phyloP scores from a whole-genome alignment of 2,113 vertebrate genomes.

The Poeciliopsis turrubarensis region DNA sequence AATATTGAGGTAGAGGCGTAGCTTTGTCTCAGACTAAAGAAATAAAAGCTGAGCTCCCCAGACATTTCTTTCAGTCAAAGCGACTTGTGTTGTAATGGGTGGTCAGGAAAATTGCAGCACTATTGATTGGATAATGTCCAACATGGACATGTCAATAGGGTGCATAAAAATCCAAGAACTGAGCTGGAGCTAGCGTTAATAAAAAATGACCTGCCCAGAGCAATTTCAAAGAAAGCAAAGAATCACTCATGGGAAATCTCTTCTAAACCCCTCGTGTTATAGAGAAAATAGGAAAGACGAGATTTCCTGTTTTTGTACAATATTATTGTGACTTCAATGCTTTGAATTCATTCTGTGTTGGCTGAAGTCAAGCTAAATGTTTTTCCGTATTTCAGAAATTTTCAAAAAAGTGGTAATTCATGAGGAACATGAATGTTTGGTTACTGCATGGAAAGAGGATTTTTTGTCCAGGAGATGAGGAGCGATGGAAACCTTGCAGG shows the following conservation, averaged over 20 bases:
- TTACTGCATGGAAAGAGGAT: conserved; percentile 23
- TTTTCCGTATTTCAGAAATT: conserved; percentile 32
- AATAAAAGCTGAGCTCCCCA: conserved; percentile 11
- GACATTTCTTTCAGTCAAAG: conserved; percentile 69
- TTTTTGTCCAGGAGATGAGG: conserved; percentile 9
- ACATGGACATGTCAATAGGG: conserved; percentile 73
- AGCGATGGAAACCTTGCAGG: conserved; percentile 23
- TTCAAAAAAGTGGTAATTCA: conserved; percentile 44
- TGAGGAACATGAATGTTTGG: conserved; percentile 20
- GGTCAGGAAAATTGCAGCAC: conserved; percentile 66
- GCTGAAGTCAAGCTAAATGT: conserved; percentile 13
- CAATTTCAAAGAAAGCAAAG: conserved; percentile 65
- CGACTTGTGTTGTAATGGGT: conserved; percentile 68
- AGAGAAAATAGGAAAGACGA: conserved; percentile 13
- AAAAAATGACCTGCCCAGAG: conserved; percentile 66
- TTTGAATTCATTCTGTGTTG: conserved; percentile 16
- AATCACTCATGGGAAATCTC: conserved; percentile 64
- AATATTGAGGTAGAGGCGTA: conserved; percentile 31
- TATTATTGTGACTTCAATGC: conserved; percentile 18
- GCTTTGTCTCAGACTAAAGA: conserved; percentile 23
- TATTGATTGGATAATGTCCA: conserved; percentile 76
- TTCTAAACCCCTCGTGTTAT: conserved; percentile 30
- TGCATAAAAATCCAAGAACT: conserved; percentile 65
- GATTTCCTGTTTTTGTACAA: conserved; percentile 36
- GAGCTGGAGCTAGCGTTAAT: conserved; percentile 65